Conservation (phyloP, 2,888 invertebrate species). For the Danaus chrysippus region DNA sequence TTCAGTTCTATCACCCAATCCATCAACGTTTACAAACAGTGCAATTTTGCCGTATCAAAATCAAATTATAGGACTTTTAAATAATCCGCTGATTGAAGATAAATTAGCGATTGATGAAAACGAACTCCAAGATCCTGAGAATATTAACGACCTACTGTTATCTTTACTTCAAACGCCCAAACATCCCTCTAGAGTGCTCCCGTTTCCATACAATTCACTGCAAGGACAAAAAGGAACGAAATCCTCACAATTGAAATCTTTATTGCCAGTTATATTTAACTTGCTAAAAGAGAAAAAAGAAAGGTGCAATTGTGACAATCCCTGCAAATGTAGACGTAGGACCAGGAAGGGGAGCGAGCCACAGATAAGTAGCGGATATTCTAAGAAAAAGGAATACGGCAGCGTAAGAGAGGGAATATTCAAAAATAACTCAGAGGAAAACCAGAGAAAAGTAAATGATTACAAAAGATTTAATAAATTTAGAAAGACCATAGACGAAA, state of each 20-base stretch:
- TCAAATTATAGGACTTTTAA: slow-evolving; percentile 29
- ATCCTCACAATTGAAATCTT: slow-evolving; percentile 49
- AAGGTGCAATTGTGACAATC: slow-evolving; percentile 38
- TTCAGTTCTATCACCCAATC: slow-evolving; percentile 22
- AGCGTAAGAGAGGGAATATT: slow-evolving; percentile 32
- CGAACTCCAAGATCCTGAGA: slow-evolving; percentile 12
- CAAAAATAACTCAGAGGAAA: slow-evolving; percentile 30
- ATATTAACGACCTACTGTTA: slow-evolving; percentile 30
- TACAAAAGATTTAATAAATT: slow-evolving; percentile 27
- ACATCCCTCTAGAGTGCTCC: slow-evolving; percentile 14
- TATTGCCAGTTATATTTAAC: slow-evolving; percentile 61
- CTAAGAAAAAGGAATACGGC: slow-evolving; percentile 43
- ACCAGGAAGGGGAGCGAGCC: slow-evolving; percentile 17
- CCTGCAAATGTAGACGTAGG: slow-evolving; percentile 31
- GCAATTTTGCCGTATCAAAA: slow-evolving; percentile 19
- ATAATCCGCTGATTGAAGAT: slow-evolving; percentile 12
- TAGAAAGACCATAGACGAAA: slow-evolving; percentile 32
- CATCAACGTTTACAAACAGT: slow-evolving; percentile 27
- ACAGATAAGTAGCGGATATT: slow-evolving; percentile 43
- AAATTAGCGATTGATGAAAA: slow-evolving; percentile 11
- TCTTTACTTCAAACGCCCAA: slow-evolving; percentile 27
- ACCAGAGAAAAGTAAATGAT: slow-evolving; percentile 25
- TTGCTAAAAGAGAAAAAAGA: slow-evolving; percentile 54
- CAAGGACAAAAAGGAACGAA: slow-evolving; percentile 34
- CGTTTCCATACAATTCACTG: not conserved